Evolutionary conservation across 2,888 invertebrate genomes (phyloP), one percentile per base, ranked within the genome.

Genomic region (Cataglyphis albicans): DNA sequence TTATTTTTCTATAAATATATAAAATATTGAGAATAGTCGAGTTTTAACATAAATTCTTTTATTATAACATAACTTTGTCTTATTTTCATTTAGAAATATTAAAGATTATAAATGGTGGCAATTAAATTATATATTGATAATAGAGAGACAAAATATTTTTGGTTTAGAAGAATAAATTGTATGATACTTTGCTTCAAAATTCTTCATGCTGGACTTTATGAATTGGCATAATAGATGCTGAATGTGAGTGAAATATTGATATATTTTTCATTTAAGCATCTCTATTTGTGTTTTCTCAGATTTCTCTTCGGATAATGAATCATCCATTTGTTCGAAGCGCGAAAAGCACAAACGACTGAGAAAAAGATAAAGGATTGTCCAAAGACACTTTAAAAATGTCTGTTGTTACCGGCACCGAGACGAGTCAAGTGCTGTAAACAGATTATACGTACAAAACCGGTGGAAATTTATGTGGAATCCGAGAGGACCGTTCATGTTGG

Each of bases 331-430:
- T 61, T 64, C 52, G 29, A 61, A 64, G 38, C 38, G 29, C 52
- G 2, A 75, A 75, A 85, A 80, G 55, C 80, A 63, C 65, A 74
- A 67, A 35, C 67, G 75, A 82, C 68, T 67, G 41, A 29, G 44
- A 32, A 52, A 52, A 63, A 78, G 84, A 89, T 81, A 82, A 87
- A 89, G 70, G 70, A 64, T 35, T 18, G 63, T 72, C 18, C 29
- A 80, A 81, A 83, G 85, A 84, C 84, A 72, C 12, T 85, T 89
- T 85, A 89, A 89, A 88, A 89, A 89, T 86, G 81, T 35, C 12
- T 10, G 75, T 86, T 83, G 85, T 86, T 88, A 89, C 76, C 12
- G 52, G 61, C n/a, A 35, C 7, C 61, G 68, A 80, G 73, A 72
- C 76, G 64, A 78, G 81, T 61, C 76, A 41, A 18, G 63, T 48